Percentiles rank a stretch among this genome's conserved stretches.
Conservation (phyloP, 2,888 invertebrate species). For the Drosophila niveifrons region DNA sequence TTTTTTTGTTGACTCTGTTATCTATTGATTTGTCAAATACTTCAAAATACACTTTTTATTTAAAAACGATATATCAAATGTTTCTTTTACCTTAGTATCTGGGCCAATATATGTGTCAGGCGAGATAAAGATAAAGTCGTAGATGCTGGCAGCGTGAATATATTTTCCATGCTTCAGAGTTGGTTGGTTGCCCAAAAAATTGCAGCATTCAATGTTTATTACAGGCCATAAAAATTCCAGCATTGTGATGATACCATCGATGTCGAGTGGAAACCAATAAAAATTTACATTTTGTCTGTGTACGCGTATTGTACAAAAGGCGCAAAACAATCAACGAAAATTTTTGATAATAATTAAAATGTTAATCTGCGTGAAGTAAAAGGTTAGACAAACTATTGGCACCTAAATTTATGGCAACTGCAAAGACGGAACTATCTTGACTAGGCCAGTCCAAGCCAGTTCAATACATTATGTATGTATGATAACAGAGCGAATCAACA, state of each 20-base stretch:
- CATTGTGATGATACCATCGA: constrained; percentile 40
- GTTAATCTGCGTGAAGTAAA: constrained; percentile 79
- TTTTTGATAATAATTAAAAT: constrained; percentile 80
- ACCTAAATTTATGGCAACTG: constrained; percentile 74
- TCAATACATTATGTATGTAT: constrained; percentile 73
- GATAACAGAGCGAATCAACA: constrained; percentile 61
- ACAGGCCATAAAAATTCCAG: constrained; percentile 67
- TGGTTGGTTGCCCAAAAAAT: constrained; percentile 37
- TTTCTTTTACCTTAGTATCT: constrained; percentile 17
- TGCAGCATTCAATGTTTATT: constrained; percentile 52
- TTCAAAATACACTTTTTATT: constrained; percentile 65
- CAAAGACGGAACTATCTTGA: constrained; percentile 74
- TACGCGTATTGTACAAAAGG: constrained; percentile 42
- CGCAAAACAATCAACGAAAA: constrained; percentile 63
- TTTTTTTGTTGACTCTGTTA: constrained; percentile 66
- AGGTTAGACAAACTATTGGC: constrained; percentile 82
- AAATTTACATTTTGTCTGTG: constrained; percentile 62
- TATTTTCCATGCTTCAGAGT: constrained; percentile 23
- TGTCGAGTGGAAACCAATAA: constrained; percentile 61
- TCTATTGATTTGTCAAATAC: constrained; percentile 62
- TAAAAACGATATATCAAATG: constrained; percentile 33
- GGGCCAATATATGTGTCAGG: constrained; percentile 12
- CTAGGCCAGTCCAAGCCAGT: constrained; percentile 46
- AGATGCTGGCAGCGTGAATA: constrained; percentile 17
- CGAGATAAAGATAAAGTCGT: constrained; percentile 12